Conservation (phyloP, 1,140 invertebrate genomes). For the Pristionchus pacificus region DNA sequence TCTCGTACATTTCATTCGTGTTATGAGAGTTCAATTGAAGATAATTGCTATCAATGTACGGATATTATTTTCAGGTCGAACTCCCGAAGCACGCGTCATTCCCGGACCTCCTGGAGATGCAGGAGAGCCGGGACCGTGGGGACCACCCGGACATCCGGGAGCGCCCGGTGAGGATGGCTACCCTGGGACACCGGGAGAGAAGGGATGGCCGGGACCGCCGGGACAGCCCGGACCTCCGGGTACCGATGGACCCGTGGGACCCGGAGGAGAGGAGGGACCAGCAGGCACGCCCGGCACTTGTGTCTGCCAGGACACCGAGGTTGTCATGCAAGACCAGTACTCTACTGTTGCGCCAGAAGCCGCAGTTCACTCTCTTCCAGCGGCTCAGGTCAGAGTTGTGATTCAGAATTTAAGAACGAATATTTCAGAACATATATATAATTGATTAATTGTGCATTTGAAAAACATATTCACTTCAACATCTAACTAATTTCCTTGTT, state of each 20-base stretch:
- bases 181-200: conserved; percentile 43
- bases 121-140: conserved; percentile 53
- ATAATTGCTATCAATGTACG: background rate
- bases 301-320: conserved; percentile 57
- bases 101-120: conserved; percentile 55
- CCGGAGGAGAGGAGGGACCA: conserved; percentile 49
- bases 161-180: conserved; percentile 43
- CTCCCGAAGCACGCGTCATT: conserved; percentile 56
- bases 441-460: no score
- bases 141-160: conserved; percentile 51
- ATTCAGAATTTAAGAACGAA: no score
- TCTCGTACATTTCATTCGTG: conserved; percentile 12
- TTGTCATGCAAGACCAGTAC: conserved; percentile 37
- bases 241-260: conserved; percentile 40
- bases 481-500: no score
- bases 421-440: no score
- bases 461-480: no score
- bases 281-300: conserved; percentile 55
- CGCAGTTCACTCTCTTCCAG: background rate
- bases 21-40: conserved; percentile 20
- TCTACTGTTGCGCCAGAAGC: background rate
- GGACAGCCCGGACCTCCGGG: conserved; percentile 49
- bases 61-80: conserved; percentile 20
- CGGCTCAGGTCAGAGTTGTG: background rate
- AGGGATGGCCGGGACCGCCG: conserved; percentile 54